These are phyloP conservation scores for Drosophila leonis DNA, from an alignment of 2,888 invertebrate species.

Conservation along the genomic window DNA sequence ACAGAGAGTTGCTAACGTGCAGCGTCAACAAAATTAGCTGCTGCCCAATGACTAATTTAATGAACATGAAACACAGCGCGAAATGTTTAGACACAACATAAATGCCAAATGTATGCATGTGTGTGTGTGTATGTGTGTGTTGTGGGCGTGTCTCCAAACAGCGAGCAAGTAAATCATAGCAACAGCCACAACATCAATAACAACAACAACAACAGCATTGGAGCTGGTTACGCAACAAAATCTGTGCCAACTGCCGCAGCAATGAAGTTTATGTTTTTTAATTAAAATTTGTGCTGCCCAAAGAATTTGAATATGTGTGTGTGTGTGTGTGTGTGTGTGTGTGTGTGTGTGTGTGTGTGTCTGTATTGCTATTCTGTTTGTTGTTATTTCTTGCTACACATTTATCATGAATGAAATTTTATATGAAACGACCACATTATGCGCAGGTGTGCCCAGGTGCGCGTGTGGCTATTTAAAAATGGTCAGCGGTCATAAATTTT, in stretches of 20 bases:
- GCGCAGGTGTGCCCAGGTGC: constrained; percentile 80
- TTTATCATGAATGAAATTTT: constrained; percentile 70
- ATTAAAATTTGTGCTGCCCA: constrained; percentile 69
- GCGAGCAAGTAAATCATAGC: constrained; percentile 58
- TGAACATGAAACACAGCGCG: constrained; percentile 57
- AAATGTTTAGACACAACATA: constrained; percentile 18
- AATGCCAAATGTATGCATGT: constrained; percentile 3
- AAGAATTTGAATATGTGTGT: constrained; percentile 59
- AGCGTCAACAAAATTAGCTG: constrained; percentile 66
- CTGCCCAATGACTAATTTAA: constrained; percentile 74
- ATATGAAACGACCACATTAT: constrained; percentile 74
- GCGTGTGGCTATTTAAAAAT: constrained; percentile 79
- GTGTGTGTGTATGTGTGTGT: constrained; percentile 7
- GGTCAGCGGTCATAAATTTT: constrained; percentile 77
- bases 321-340: constrained; percentile 13
- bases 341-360: constrained; percentile 13
- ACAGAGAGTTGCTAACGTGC: constrained; percentile 36
- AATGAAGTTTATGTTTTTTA: constrained; percentile 78
- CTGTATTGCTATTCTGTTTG: constrained; percentile 34
- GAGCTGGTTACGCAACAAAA: constrained; percentile 65
- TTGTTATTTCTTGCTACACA: constrained; percentile 57
- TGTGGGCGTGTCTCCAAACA: constrained; percentile 39
- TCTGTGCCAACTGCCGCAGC: constrained; percentile 57
- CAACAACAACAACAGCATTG: background rate
- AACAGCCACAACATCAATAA: constrained; percentile 32